Evolutionary conservation across 2,113 vertebrate species (phyloP).

Genomic region (Verasper variegatus): DNA sequence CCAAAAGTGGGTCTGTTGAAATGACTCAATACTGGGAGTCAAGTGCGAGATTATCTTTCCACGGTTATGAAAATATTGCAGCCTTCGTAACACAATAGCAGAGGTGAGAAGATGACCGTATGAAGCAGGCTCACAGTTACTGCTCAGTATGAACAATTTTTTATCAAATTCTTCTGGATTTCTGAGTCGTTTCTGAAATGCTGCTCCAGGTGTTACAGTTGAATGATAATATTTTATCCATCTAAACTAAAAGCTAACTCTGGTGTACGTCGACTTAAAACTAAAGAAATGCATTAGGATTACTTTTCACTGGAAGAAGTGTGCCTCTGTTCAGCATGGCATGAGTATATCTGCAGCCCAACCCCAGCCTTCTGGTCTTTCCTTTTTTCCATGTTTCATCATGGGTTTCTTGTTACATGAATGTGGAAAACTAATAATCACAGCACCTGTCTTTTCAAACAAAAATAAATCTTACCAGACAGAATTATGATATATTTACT

Average conservation of each 20-base stretch:
- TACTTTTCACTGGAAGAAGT: slow-evolving; percentile 3
- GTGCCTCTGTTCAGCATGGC: slow-evolving; percentile 17
- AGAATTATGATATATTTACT: slow-evolving; percentile 77
- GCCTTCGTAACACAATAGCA: slow-evolving; percentile 81
- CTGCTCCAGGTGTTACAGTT: neutral
- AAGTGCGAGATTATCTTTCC: slow-evolving; percentile 98
- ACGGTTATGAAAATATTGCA: slow-evolving; percentile 93
- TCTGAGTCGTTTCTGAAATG: slow-evolving; percentile 16
- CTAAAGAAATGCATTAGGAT: neutral
- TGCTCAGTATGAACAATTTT: slow-evolving; percentile 23
- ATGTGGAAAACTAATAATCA: slow-evolving; percentile 74
- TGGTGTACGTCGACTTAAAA: neutral
- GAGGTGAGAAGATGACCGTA: slow-evolving; percentile 75
- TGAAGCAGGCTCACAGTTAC: slow-evolving; percentile 29
- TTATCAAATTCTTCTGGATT: slow-evolving; percentile 26
- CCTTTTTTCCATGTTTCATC: slow-evolving; percentile 49
- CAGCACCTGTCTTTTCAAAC: slow-evolving; percentile 70
- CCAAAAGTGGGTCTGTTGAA: slow-evolving; percentile 95
- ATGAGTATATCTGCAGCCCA: slow-evolving; percentile 12
- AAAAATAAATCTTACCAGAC: slow-evolving; percentile 66
- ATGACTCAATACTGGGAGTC: slow-evolving; percentile 98
- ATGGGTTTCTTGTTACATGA: slow-evolving; percentile 55
- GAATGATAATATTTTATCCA: neutral
- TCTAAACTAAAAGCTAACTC: neutral
- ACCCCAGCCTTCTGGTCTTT: slow-evolving; percentile 21